Conservation (phyloP, 2,888 invertebrate genomes). For the Drosophila falleni region DNA sequence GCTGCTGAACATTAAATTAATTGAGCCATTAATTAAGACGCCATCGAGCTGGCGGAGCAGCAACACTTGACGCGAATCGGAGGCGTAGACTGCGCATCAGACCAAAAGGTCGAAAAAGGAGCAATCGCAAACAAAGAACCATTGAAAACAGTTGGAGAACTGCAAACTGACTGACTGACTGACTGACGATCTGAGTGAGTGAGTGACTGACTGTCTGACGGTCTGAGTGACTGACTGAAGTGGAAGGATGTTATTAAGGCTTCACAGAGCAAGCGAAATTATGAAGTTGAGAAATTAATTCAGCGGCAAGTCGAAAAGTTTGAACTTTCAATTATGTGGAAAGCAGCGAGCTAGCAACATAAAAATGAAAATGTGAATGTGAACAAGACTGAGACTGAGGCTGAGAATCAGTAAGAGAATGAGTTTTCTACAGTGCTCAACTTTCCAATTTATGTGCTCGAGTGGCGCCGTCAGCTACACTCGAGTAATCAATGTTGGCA, state of each 20-base stretch:
- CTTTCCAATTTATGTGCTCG: conserved; percentile 73
- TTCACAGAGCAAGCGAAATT: conserved; percentile 69
- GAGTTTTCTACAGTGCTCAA: conserved; percentile 45
- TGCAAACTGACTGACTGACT: conserved; percentile 1
- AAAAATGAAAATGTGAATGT: conserved; percentile 39
- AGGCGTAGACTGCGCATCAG: conserved; percentile 16
- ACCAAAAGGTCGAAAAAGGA: conserved; percentile 46
- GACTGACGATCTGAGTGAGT: conserved; percentile 7
- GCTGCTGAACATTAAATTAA: conserved; percentile 82
- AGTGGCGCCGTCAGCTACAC: conserved; percentile 74
- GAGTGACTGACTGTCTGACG: conserved; percentile 13
- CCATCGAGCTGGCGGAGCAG: conserved; percentile 69
- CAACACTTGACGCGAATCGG: conserved; percentile 42
- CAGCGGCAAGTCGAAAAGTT: conserved; percentile 77
- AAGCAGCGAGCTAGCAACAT: conserved; percentile 52
- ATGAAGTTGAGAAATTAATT: conserved; percentile 79
- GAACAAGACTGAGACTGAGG: background rate
- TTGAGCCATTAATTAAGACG: conserved; percentile 84
- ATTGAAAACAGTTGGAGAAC: conserved; percentile 64
- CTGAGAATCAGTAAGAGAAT: conserved; percentile 5
- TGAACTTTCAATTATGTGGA: conserved; percentile 78
- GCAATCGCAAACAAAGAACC: conserved; percentile 69
- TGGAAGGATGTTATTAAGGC: conserved; percentile 64
- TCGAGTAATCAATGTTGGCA: conserved; percentile 71
- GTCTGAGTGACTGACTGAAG: conserved; percentile 22